These are phyloP conservation scores for Caracal caracal DNA, from an alignment of 2,113 vertebrate species.

Conservation along the genomic window DNA sequence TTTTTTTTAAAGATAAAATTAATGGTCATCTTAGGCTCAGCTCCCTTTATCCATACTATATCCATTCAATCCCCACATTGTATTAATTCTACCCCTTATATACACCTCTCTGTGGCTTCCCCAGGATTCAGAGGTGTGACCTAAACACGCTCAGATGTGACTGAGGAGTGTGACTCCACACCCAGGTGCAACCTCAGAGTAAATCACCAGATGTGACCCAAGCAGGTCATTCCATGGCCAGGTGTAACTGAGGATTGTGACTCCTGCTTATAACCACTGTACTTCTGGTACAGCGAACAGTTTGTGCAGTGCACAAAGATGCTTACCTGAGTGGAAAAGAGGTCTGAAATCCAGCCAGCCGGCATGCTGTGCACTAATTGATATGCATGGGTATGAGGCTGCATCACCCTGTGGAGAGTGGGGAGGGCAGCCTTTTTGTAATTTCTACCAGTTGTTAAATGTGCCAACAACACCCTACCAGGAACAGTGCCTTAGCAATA, in stretches of 20 bases:
- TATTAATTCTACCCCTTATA: neutral
- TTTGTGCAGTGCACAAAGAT: neutral
- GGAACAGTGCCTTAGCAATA: neutral
- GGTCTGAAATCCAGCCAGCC: neutral
- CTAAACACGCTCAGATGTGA: neutral
- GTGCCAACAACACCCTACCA: neutral
- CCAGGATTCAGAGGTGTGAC: neutral
- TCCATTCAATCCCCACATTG: neutral
- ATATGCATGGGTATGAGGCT: neutral
- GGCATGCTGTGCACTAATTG: neutral
- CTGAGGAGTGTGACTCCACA: neutral
- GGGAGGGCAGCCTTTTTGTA: neutral
- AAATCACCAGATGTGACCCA: neutral
- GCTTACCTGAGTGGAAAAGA: neutral
- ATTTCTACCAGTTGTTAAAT: neutral
- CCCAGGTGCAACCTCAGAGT: neutral
- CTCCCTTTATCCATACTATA: neutral
- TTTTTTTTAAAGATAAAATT: neutral
- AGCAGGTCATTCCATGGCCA: neutral
- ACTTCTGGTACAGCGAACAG: neutral
- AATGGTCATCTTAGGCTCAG: neutral
- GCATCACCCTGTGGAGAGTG: neutral
- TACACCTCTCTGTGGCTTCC: neutral
- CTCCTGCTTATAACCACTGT: neutral
- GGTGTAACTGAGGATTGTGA: neutral